phyloP scores from a whole-genome alignment of 2,113 vertebrate genomes.

The Psilopogon haemacephalus region DNA sequence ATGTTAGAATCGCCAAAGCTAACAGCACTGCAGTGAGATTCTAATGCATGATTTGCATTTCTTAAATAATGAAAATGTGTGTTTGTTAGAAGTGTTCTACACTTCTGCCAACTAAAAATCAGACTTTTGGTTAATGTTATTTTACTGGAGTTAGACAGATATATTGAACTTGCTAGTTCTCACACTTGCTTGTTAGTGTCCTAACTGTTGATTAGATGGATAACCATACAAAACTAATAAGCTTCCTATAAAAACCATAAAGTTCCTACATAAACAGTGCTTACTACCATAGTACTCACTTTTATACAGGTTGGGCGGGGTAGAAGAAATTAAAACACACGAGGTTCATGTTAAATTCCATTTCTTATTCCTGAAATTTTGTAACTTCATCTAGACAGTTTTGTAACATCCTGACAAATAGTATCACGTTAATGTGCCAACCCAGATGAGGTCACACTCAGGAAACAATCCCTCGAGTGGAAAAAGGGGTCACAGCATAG shows the following conservation, averaged over 20 bases:
- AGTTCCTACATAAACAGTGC: not conserved
- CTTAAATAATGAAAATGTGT: not conserved
- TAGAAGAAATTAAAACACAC: not conserved
- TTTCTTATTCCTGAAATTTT: not conserved
- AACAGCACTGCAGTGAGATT: not conserved
- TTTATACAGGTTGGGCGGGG: not conserved
- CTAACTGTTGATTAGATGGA: not conserved
- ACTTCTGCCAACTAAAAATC: not conserved
- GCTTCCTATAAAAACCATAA: not conserved
- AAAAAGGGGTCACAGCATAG: constrained; percentile 11
- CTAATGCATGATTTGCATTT: not conserved
- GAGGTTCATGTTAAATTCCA: not conserved
- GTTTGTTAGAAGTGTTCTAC: not conserved
- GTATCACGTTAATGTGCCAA: constrained; percentile 6
- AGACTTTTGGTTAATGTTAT: not conserved
- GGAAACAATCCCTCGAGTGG: constrained; percentile 17
- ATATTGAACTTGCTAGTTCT: not conserved
- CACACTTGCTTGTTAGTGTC: not conserved
- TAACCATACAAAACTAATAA: not conserved
- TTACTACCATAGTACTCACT: not conserved
- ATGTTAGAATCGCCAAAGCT: not conserved
- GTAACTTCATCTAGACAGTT: not conserved
- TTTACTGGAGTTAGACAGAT: not conserved
- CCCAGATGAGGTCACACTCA: not conserved
- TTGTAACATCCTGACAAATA: not conserved